phyloP scores from a whole-genome alignment of 2,113 vertebrate species.

The Rattus rattus region DNA sequence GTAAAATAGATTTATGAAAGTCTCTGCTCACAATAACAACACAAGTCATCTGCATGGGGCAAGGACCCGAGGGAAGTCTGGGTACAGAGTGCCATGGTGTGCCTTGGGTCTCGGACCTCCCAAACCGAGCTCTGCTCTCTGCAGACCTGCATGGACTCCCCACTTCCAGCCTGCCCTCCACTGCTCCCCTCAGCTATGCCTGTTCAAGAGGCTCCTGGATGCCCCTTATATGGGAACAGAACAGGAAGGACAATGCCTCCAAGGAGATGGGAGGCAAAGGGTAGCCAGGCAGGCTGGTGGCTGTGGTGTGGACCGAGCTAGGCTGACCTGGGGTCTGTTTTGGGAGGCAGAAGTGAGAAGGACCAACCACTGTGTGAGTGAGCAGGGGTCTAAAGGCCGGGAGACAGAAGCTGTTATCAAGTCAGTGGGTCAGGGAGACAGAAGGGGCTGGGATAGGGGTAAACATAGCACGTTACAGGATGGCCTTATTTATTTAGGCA shows the following conservation, averaged over 20 bases:
- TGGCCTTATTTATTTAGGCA: neutral
- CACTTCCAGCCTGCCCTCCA: neutral
- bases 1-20: neutral
- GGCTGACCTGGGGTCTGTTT: neutral
- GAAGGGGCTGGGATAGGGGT: neutral
- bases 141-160: no score
- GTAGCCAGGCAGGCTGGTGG: neutral
- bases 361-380: neutral
- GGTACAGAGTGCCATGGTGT: neutral
- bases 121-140: neutral
- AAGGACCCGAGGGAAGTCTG: no score
- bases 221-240: neutral
- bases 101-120: rapidly evolving
- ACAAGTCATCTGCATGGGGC: no score
- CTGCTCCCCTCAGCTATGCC: rapidly evolving
- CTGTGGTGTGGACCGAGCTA: neutral
- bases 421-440: neutral
- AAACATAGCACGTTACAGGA: neutral
- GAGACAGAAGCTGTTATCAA: neutral
- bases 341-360: neutral
- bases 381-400: neutral
- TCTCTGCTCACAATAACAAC: neutral
- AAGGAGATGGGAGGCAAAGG: neutral
- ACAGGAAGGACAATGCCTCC: rapidly evolving
- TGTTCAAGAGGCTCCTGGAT: neutral